Percentiles rank a stretch among this genome's conserved stretches.
These are phyloP conservation scores for Lasioglossum vierecki DNA, from an alignment of 2,888 invertebrate genomes.

Conservation along the genomic window DNA sequence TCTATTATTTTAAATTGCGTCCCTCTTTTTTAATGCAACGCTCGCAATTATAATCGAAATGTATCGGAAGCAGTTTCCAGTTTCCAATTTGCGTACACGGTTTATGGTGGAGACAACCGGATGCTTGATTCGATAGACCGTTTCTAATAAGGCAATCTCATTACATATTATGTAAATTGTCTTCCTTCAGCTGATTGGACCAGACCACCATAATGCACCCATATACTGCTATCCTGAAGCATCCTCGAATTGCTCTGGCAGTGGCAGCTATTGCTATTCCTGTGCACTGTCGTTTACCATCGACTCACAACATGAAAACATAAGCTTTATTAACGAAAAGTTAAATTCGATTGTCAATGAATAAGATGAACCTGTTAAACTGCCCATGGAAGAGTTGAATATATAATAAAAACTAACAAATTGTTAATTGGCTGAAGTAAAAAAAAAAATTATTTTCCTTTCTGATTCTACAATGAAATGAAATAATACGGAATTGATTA, in stretches of 20 bases:
- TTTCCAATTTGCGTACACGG: constrained; percentile 25
- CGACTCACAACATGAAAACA: neutral
- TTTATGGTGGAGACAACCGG: constrained; percentile 7
- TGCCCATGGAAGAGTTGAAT: neutral
- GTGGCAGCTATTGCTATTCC: neutral
- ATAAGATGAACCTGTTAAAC: neutral
- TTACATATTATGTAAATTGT: constrained; percentile 44
- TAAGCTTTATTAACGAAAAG: no score
- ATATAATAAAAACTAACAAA: no score
- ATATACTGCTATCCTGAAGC: neutral
- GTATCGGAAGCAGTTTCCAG: neutral
- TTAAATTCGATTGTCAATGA: neutral
- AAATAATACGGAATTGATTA: no score
- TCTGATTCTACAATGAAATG: no score
- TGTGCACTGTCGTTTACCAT: neutral
- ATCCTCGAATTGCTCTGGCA: constrained; percentile 17
- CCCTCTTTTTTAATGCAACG: neutral
- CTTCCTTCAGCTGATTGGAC: constrained; percentile 24
- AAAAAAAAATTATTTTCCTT: no score
- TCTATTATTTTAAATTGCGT: neutral
- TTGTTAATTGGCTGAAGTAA: neutral
- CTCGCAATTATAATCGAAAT: neutral
- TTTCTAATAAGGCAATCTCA: constrained; percentile 28
- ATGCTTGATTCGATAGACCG: constrained; percentile 30
- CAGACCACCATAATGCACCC: constrained; percentile 17